These are phyloP conservation scores for Eugnorisma glareosa DNA, from an alignment of 2,888 invertebrate genomes.

Conservation along the genomic window DNA sequence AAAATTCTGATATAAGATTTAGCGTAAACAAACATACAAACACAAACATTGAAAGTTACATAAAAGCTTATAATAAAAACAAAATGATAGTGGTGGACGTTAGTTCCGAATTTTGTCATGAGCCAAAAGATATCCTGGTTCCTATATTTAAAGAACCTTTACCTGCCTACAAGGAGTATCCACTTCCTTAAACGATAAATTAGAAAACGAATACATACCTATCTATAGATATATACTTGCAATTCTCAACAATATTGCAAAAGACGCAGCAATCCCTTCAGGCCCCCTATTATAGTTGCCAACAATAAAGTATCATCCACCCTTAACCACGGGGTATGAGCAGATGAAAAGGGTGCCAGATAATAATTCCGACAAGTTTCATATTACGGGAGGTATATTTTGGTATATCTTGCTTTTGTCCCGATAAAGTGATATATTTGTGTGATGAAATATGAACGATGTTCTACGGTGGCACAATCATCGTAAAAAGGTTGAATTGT, in stretches of 20 bases:
- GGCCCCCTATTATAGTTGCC: slow-evolving; percentile 42
- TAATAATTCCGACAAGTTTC: slow-evolving; percentile 69
- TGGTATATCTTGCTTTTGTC: slow-evolving; percentile 43
- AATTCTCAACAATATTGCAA: slow-evolving; percentile 36
- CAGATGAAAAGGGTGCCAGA: slow-evolving; percentile 61
- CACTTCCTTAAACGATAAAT: neutral
- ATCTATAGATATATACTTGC: neutral
- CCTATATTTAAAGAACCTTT: neutral
- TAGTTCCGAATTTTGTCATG: no score
- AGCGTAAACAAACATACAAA: no score
- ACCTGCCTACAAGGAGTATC: neutral
- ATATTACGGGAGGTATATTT: slow-evolving; percentile 59
- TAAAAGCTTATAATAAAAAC: no score
- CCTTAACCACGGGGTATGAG: slow-evolving; percentile 54
- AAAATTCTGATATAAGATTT: no score
- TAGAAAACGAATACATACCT: slow-evolving; percentile 1
- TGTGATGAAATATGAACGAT: slow-evolving; percentile 31
- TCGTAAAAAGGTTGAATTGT: slow-evolving; percentile 39
- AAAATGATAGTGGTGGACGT: no score
- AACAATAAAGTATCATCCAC: slow-evolving; percentile 57
- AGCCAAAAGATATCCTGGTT: no score
- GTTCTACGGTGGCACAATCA: slow-evolving; percentile 32
- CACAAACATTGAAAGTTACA: no score
- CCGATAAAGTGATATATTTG: slow-evolving; percentile 46
- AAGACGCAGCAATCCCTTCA: slow-evolving; percentile 44